phyloP scores from a whole-genome alignment of 2,113 vertebrate genomes.

The Campylomormyrus numenius region DNA sequence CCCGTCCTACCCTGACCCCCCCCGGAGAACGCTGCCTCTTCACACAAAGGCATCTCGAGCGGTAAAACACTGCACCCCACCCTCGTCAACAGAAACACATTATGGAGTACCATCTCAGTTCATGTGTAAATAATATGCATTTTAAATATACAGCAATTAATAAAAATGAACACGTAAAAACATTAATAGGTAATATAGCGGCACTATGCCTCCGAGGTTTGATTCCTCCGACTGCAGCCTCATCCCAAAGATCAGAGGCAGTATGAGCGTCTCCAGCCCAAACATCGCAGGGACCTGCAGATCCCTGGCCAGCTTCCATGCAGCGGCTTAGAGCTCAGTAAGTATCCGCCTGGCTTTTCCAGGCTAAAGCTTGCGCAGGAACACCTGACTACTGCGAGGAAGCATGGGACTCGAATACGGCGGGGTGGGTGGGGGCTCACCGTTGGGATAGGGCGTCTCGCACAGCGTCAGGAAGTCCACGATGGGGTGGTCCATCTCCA shows the following conservation, averaged over 20 bases:
- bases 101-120: neutral
- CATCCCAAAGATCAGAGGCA: neutral
- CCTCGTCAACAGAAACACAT: neutral
- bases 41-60: neutral
- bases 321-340: neutral
- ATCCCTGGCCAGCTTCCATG: neutral
- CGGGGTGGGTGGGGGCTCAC: conserved; percentile 50
- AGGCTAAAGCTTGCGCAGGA: neutral
- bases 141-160: neutral
- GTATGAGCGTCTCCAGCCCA: neutral
- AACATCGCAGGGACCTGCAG: neutral
- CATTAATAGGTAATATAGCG: neutral
- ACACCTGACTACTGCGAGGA: neutral
- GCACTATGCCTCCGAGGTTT: neutral
- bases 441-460: conserved; percentile 95
- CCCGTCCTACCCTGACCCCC: neutral
- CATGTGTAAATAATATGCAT: neutral
- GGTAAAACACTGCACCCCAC: neutral
- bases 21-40: neutral
- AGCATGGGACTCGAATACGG: neutral
- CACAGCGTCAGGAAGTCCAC: conserved; percentile 97
- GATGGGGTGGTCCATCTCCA: conserved; percentile 99
- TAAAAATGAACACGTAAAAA: neutral
- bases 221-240: neutral
- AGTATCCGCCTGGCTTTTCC: neutral